phyloP scores from a whole-genome alignment of 2,888 invertebrate species.

The Tenthredo notha region DNA sequence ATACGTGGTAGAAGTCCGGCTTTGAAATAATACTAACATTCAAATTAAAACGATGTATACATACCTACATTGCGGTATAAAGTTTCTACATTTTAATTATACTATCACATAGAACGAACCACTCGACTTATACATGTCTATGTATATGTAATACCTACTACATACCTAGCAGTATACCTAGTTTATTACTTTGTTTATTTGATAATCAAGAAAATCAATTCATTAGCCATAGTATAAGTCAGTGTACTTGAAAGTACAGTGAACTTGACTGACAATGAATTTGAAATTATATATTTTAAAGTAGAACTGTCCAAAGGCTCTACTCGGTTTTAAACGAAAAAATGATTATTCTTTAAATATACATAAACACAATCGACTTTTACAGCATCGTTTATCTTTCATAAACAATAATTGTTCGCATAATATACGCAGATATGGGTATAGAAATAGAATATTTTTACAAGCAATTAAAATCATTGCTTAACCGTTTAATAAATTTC shows the following conservation, averaged over 20 bases:
- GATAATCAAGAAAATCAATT: background rate
- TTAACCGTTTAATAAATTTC: background rate
- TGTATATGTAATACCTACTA: too few relatives aligned
- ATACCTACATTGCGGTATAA: background rate
- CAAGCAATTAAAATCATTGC: background rate
- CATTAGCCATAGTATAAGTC: background rate
- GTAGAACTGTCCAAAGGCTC: background rate
- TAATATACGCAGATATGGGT: too few relatives aligned
- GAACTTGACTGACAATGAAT: slow-evolving; percentile 6
- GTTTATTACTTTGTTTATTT: background rate
- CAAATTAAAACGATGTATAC: background rate
- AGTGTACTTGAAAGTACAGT: slow-evolving; percentile 16
- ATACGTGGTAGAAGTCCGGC: background rate
- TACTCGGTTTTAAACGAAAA: background rate
- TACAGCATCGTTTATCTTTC: too few relatives aligned
- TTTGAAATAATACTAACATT: background rate
- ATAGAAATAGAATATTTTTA: too few relatives aligned
- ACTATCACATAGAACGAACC: background rate
- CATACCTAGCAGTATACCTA: background rate
- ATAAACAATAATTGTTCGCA: too few relatives aligned
- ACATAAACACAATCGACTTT: too few relatives aligned
- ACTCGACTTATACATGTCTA: too few relatives aligned
- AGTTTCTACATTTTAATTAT: background rate
- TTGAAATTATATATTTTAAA: background rate
- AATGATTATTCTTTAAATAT: background rate